phyloP scores from a whole-genome alignment of 1,140 invertebrate species.

The Bemisia tabaci region DNA sequence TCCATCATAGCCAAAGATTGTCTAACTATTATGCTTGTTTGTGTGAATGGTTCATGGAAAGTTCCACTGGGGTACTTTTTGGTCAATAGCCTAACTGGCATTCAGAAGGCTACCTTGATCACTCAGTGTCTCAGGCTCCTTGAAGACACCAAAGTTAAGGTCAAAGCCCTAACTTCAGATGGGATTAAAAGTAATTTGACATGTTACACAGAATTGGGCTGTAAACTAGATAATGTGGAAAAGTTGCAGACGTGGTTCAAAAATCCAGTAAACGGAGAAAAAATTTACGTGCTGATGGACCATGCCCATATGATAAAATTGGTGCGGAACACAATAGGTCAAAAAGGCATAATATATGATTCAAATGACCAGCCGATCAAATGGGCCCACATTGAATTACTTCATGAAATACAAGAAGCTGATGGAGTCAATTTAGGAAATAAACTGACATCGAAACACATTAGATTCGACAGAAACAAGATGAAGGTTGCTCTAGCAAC shows the following conservation, averaged over 20 bases:
- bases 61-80: constrained; percentile 9
- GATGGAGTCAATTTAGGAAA: neutral
- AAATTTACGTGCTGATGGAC: constrained; percentile 16
- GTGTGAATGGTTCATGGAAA: constrained; percentile 8
- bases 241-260: constrained; percentile 13
- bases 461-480: neutral
- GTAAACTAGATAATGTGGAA: constrained; percentile 15
- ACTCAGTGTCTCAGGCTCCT: constrained; percentile 19
- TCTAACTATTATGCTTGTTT: constrained; percentile 11
- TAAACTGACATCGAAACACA: neutral
- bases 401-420: neutral
- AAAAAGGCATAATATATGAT: constrained; percentile 5
- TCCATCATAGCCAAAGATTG: constrained; percentile 7
- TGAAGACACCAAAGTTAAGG: constrained; percentile 18
- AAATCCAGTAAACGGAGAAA: constrained; percentile 11
- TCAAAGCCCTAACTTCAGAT: constrained; percentile 27
- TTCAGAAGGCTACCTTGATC: constrained; percentile 15
- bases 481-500: neutral
- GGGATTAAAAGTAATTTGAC: constrained; percentile 22
- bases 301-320: constrained; percentile 22
- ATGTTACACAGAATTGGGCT: constrained; percentile 19
- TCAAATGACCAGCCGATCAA: neutral
- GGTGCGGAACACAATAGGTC: constrained; percentile 16
- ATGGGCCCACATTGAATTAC: neutral
- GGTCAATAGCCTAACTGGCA: constrained; percentile 1